Base-by-base conservation (phyloP, 2,888 invertebrate species). In the Ichneumoninae sp. region DNA sequence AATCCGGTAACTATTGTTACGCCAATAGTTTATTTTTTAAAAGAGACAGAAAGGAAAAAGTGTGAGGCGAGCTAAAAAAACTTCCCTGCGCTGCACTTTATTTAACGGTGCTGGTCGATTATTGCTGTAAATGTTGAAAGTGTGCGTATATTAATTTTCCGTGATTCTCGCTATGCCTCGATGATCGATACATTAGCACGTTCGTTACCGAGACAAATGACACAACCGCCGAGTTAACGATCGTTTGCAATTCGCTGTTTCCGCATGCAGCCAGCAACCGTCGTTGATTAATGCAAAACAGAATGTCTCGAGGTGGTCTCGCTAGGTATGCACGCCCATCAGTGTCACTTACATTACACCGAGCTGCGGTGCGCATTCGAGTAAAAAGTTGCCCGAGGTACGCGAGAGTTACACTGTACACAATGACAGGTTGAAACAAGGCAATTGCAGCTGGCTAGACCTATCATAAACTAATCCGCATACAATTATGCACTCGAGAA, bases 291-390 rank as follows among this genome's bases (percentile, higher is more conserved):
- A 63, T 63, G 30, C 33, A 63, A 63, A 30, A 33, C 63, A 57
- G 13, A 22, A 26, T 57, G 10, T 57, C 26, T 26, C 8, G 57
- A 8, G 22, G 8, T 57, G 57, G 26, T 57, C 26, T 36, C 36
- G 63, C n/a, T 16, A 63, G 36, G 36, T 33, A 63, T 74, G 36
- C 8, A 79, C 52, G 68, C 63, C 69, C 60, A 74, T 80, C 68
- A 81, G 47, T 30, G 69, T 69, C 50, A 50, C 69, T 69, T 50
- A 33, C 63, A 7, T 30, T 63, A 36, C 30, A 63, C n/a, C 33
- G 16, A 36, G 63, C 7, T 19, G 63, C 16, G 22, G 57, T 57
- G 57, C 4, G 57, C 26, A 22, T 57, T 57, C 22, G 57, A 57
- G 57, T 26, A 26, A 57, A 57, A 57, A 57, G 22, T 26, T 57